phyloP scores from a whole-genome alignment of 2,797 vertebrate species.

The Falco berigora region DNA sequence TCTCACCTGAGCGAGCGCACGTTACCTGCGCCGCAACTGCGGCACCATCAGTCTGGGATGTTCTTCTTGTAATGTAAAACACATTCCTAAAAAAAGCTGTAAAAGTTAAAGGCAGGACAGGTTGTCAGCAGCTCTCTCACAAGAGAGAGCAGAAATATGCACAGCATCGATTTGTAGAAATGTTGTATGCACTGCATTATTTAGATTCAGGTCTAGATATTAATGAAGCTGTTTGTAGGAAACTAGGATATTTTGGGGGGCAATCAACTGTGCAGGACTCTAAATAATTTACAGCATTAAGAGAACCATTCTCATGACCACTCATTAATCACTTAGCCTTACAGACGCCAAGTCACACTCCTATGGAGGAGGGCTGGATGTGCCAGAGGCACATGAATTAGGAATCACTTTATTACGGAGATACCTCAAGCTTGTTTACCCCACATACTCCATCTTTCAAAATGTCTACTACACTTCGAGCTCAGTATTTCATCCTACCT shows the following conservation, averaged over 20 bases:
- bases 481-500: neutral
- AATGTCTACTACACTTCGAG: neutral
- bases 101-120: neutral
- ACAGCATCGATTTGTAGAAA: neutral
- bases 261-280: constrained; percentile 25
- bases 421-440: constrained; percentile 46
- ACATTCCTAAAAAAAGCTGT: neutral
- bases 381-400: constrained; percentile 31
- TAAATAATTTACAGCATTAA: constrained; percentile 46
- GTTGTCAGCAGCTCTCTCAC: neutral
- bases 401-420: constrained; percentile 39
- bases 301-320: neutral
- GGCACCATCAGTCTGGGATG: neutral
- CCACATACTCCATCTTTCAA: constrained; percentile 21
- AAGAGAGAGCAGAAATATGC: neutral
- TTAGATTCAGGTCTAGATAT: neutral
- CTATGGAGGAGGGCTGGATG: neutral
- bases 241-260: constrained; percentile 24
- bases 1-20: neutral
- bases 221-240: constrained; percentile 42
- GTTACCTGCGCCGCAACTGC: neutral
- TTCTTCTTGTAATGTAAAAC: neutral
- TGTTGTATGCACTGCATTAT: neutral
- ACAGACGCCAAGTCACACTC: neutral
- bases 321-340: constrained; percentile 1